These are phyloP conservation scores for Leptopilina drosophilae DNA, from an alignment of 2,888 invertebrate species.

Conservation along the genomic window DNA sequence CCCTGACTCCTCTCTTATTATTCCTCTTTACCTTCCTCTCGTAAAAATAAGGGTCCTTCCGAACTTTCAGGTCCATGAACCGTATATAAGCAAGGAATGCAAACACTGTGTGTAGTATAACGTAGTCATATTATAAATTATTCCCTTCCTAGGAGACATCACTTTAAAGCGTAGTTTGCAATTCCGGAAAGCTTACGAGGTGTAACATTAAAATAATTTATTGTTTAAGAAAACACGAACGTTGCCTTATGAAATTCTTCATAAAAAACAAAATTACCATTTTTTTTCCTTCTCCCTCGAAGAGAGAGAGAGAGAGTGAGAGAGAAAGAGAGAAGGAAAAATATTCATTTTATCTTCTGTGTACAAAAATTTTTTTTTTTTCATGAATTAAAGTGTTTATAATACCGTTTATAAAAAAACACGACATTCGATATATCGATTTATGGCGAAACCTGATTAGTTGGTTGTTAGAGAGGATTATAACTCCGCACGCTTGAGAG, in stretches of 20 bases:
- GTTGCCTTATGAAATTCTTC: background rate
- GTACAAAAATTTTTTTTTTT: no score
- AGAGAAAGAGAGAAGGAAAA: no score
- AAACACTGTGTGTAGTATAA: slow-evolving; percentile 6
- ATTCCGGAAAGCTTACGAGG: background rate
- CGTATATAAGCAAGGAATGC: background rate
- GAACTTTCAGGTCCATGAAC: slow-evolving; percentile 1
- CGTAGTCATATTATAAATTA: slow-evolving; percentile 18
- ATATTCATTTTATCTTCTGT: no score
- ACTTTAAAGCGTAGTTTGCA: background rate
- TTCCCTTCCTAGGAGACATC: background rate
- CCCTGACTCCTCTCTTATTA: slow-evolving; percentile 7
- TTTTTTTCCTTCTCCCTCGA: background rate
- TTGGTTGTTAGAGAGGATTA: no score
- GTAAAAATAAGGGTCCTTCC: background rate
- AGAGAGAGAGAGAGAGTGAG: background rate
- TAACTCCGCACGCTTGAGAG: no score
- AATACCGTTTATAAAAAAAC: no score
- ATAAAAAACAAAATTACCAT: background rate
- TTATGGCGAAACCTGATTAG: no score
- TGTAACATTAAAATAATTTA: slow-evolving; percentile 15
- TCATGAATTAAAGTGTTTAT: no score
- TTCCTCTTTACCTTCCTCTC: background rate
- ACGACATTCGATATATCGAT: no score
- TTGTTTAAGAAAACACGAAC: background rate